Evolutionary conservation across 2,113 vertebrate genomes (phyloP).

Genomic region (Lophius piscatorius): DNA sequence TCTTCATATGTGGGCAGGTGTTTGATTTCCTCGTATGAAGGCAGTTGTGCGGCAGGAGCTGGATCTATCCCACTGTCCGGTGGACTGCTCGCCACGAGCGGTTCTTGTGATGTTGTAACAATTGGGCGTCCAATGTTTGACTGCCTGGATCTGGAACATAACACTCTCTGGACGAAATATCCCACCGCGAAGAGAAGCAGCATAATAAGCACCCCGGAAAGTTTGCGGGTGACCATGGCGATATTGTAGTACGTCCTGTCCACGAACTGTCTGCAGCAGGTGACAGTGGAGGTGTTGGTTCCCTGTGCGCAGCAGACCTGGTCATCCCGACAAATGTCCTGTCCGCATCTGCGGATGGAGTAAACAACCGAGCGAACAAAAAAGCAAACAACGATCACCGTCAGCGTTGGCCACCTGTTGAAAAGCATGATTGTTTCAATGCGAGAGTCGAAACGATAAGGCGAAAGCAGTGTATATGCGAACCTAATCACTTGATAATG

Average conservation of each 20-base stretch:
- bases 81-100: constrained; percentile 72
- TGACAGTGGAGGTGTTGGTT: constrained; percentile 64
- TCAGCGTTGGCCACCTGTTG: constrained; percentile 10
- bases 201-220: constrained; percentile 86
- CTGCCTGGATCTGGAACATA: constrained; percentile 81
- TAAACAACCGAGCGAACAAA: constrained; percentile 25
- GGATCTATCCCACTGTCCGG: constrained; percentile 52
- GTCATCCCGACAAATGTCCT: constrained; percentile 76
- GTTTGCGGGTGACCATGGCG: constrained; percentile 86
- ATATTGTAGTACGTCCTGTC: constrained; percentile 83
- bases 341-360: constrained; percentile 72
- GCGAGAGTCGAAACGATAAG: background rate
- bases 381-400: constrained; percentile 9
- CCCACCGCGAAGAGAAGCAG: constrained; percentile 87
- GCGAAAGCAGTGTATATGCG: background rate
- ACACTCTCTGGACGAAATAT: constrained; percentile 84
- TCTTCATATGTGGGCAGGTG: constrained; percentile 89
- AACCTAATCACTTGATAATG: background rate
- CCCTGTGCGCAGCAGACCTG: constrained; percentile 81
- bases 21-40: constrained; percentile 88
- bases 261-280: constrained; percentile 80
- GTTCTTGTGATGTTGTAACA: constrained; percentile 78
- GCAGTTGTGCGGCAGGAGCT: constrained; percentile 69
- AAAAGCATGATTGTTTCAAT: constrained; percentile 23
- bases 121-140: constrained; percentile 58